A percentile compares a stretch with the other conserved stretches of the same genome.
phyloP scores from a whole-genome alignment of 1,140 invertebrate genomes.

The Trissolcus basalis region DNA sequence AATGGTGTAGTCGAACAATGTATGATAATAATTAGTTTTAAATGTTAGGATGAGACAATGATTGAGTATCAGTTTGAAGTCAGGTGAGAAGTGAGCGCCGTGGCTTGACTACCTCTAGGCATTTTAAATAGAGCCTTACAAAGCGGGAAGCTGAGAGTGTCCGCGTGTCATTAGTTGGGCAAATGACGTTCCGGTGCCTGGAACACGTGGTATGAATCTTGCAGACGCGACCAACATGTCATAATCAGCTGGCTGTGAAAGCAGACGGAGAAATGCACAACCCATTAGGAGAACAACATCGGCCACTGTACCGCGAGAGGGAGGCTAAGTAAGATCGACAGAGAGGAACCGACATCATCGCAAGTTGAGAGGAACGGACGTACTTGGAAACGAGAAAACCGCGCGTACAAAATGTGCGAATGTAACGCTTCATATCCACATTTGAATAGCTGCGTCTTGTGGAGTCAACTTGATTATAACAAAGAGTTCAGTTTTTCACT shows the following conservation, averaged over 20 bases:
- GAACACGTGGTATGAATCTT: constrained; percentile 69
- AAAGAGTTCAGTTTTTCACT: background rate
- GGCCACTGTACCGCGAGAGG: constrained; percentile 66
- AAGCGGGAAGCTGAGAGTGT: constrained; percentile 62
- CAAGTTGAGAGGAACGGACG: constrained; percentile 45
- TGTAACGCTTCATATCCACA: constrained; percentile 33
- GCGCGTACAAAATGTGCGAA: constrained; percentile 28
- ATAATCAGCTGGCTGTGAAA: constrained; percentile 76
- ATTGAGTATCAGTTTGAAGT: constrained; percentile 45
- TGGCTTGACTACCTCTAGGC: constrained; percentile 44
- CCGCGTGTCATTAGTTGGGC: constrained; percentile 73
- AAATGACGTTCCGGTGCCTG: constrained; percentile 73
- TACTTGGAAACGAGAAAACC: constrained; percentile 43
- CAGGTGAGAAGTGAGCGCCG: constrained; percentile 35
- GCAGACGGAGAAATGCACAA: constrained; percentile 72
- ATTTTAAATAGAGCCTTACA: constrained; percentile 54
- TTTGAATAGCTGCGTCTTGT: constrained; percentile 10
- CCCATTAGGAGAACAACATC: constrained; percentile 73
- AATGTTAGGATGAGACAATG: constrained; percentile 30
- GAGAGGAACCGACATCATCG: constrained; percentile 39
- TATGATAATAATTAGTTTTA: constrained; percentile 33
- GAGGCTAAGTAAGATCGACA: constrained; percentile 38
- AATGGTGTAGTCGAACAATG: constrained; percentile 31
- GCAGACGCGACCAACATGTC: constrained; percentile 72
- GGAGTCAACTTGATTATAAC: background rate